These are phyloP conservation scores for Maniola jurtina DNA, from an alignment of 1,140 invertebrate genomes.

Conservation along the genomic window DNA sequence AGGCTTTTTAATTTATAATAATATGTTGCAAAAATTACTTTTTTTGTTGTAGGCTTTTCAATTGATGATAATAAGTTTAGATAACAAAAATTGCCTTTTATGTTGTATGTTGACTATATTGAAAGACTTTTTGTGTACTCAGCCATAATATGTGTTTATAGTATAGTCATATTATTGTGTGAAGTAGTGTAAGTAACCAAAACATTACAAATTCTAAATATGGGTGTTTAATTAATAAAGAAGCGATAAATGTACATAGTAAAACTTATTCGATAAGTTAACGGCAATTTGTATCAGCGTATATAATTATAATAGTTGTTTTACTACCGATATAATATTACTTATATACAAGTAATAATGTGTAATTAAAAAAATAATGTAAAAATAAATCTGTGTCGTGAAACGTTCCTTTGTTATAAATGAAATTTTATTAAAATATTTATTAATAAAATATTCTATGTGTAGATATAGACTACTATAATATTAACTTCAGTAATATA, in stretches of 20 bases:
- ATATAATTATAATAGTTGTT: conserved; percentile 26
- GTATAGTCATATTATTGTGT: conserved; percentile 36
- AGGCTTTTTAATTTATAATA: too few relatives aligned
- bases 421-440: conserved; percentile 60
- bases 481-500: conserved; percentile 9
- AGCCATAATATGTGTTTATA: conserved; percentile 22
- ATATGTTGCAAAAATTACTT: too few relatives aligned
- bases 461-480: conserved; percentile 46
- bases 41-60: too few relatives aligned
- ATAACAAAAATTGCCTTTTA: too few relatives aligned
- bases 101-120: neutral
- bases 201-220: conserved; percentile 54
- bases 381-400: conserved; percentile 58
- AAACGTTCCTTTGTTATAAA: conserved; percentile 65
- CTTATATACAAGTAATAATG: conserved; percentile 52
- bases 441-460: conserved; percentile 45
- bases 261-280: conserved; percentile 51
- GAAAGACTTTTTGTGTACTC: conserved; percentile 14
- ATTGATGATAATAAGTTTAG: too few relatives aligned
- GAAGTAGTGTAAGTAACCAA: conserved; percentile 38
- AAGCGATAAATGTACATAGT: conserved; percentile 46
- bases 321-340: conserved; percentile 47
- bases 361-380: conserved; percentile 43
- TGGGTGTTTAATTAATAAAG: conserved; percentile 42
- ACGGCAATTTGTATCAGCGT: conserved; percentile 61